These are phyloP conservation scores for Caenorhabditis parvicauda DNA, from an alignment of 2,888 invertebrate species.

Conservation along the genomic window DNA sequence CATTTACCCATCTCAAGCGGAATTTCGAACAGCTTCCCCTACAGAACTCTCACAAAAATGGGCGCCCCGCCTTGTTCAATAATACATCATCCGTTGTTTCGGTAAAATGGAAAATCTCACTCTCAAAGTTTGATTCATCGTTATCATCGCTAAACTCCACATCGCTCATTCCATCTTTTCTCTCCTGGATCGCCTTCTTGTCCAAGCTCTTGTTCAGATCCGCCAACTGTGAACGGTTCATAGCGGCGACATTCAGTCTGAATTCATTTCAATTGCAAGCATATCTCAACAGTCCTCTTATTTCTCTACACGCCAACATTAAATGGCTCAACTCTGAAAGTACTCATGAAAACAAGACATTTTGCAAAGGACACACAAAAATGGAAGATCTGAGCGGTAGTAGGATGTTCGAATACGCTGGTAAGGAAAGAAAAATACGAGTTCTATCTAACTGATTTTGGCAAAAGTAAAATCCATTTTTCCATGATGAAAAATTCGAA, in stretches of 20 bases:
- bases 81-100: not conserved
- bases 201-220: slow-evolving; percentile 14
- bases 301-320: too few species aligned
- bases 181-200: slow-evolving; percentile 10
- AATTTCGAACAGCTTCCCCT: too few species aligned
- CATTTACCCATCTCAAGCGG: too few species aligned
- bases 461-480: slow-evolving; percentile 1
- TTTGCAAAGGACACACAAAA: not conserved
- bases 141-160: slow-evolving; percentile 32
- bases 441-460: not conserved
- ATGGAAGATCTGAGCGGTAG: too few species aligned
- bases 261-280: too few species aligned
- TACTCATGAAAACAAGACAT: too few species aligned
- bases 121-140: slow-evolving; percentile 12
- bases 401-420: too few species aligned
- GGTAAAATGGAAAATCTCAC: slow-evolving; percentile 1
- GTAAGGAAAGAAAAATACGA: not conserved
- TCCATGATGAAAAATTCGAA: not conserved
- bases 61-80: too few species aligned
- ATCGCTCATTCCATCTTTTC: slow-evolving; percentile 10
- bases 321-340: too few species aligned
- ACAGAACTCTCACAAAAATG: not conserved
- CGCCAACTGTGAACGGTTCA: slow-evolving; percentile 8
- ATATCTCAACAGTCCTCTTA: too few species aligned
- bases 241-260: slow-evolving; percentile 17